Evolutionary conservation across 2,888 invertebrate genomes (phyloP).

Genomic region (Macrophya alboannulata): DNA sequence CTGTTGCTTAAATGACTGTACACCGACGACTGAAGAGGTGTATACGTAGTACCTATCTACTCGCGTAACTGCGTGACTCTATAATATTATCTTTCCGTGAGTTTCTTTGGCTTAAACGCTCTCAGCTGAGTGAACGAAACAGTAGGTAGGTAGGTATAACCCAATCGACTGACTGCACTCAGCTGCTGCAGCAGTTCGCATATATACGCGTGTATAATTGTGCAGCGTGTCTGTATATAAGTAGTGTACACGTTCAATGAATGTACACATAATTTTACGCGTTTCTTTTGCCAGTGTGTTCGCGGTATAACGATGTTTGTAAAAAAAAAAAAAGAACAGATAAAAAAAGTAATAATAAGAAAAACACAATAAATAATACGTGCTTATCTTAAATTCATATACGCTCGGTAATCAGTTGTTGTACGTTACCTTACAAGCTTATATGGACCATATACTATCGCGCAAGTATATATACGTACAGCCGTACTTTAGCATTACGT

Average conservation of each 20-base stretch:
- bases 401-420: slow-evolving; percentile 5
- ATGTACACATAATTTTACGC: background rate
- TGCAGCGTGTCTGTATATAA: background rate
- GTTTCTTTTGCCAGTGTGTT: background rate
- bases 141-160: background rate
- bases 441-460: background rate
- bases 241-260: background rate
- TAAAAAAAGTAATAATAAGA: background rate
- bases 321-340: background rate
- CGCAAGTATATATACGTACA: background rate
- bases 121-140: background rate
- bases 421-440: slow-evolving; percentile 17
- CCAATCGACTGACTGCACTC: slow-evolving; percentile 21
- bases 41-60: background rate
- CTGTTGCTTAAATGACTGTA: slow-evolving; percentile 44
- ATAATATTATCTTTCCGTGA: slow-evolving; percentile 45
- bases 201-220: background rate
- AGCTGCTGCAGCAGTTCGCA: background rate
- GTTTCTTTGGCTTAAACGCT: background rate
- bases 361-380: background rate
- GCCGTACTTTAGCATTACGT: too few species aligned
- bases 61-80: slow-evolving; percentile 36
- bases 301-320: background rate
- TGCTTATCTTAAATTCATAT: slow-evolving; percentile 27
- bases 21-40: slow-evolving; percentile 27